Evolutionary conservation across 2,113 vertebrate species (phyloP).

Genomic region (Ciconia stormi): DNA sequence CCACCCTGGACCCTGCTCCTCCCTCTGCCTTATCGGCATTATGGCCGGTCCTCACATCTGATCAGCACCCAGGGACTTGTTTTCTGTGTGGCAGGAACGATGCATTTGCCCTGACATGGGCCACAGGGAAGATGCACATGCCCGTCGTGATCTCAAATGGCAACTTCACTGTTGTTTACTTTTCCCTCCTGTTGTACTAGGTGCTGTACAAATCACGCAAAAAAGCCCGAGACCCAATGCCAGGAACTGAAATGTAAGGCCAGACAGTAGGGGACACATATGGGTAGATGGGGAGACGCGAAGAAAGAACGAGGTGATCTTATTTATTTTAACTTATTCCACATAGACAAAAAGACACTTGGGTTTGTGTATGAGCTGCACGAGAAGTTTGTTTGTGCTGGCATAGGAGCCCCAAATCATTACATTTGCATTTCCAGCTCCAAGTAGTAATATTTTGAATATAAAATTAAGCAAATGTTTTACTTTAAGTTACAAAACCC

Average conservation of each 20-base stretch:
- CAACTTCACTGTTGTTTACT: background rate
- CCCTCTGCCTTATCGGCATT: background rate
- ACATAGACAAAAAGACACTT: background rate
- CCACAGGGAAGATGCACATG: rapidly evolving
- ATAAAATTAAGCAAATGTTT: conserved; percentile 40
- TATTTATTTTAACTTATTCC: background rate
- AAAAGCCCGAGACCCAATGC: background rate
- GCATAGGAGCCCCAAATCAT: background rate
- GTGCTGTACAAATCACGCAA: background rate
- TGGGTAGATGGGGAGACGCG: background rate
- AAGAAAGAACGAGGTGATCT: background rate
- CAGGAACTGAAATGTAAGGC: background rate
- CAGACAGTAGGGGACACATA: background rate
- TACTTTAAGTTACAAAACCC: conserved; percentile 28
- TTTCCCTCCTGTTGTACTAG: background rate
- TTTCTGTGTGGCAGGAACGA: background rate
- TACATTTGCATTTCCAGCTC: background rate
- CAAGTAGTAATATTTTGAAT: conserved; percentile 2
- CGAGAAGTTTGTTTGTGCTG: background rate
- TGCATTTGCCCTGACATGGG: rapidly evolving
- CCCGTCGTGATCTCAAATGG: background rate
- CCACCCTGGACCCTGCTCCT: background rate
- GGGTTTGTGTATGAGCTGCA: background rate
- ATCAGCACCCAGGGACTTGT: background rate
- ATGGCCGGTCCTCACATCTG: rapidly evolving